Evolutionary conservation across 2,888 invertebrate species (phyloP), one percentile per base, ranked within the genome.

Genomic region (Sinelater perroti): DNA sequence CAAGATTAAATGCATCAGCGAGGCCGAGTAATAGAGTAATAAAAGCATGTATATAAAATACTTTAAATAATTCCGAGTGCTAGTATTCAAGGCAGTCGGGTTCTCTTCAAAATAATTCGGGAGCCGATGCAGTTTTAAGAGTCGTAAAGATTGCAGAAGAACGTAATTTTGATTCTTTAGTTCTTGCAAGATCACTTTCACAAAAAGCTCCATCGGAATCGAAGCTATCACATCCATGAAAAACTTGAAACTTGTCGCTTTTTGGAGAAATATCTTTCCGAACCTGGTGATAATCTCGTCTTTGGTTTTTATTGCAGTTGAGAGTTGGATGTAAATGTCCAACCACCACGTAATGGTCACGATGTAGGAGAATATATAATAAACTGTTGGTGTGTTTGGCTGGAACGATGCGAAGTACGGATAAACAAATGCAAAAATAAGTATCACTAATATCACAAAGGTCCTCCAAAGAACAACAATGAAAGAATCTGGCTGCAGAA

Each of bases 401-500:
- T 35, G 11, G 13, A 62, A 62, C 7, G 53, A 38, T 3, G 61
- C 50, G n/a, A 63, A 63, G 45, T 60, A 61, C 1, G 67, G 66
- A 36, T 64, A 67, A 14, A 61, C 13, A 3, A 62, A 10, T 0
- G 54, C 33, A 11, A 59, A 59, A 2, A 53, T 7, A 1, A 63
- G 11, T 1, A 55, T 42, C 0, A 58, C 10, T 3, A 62, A 1
- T 4, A 51, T 26, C 2, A 68, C 55, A 1, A 61, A 13, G 1
- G 30, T 53, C 11, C 65, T 55, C 70, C 69, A 70, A 7, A 62
- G 26, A 10, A 38, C 17, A 7, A 68, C 31, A 33, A 70, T 54
- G 4, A 67, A 60, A 3, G 68, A 69, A 5, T 65, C 56, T 3
- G 68, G 68, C 28, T 66, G 65, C n/a, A 70, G 54, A 10, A 70